Evolutionary conservation across 2,888 invertebrate genomes (phyloP), one percentile per base, ranked within the genome.

Genomic region (Andrena minutula): DNA sequence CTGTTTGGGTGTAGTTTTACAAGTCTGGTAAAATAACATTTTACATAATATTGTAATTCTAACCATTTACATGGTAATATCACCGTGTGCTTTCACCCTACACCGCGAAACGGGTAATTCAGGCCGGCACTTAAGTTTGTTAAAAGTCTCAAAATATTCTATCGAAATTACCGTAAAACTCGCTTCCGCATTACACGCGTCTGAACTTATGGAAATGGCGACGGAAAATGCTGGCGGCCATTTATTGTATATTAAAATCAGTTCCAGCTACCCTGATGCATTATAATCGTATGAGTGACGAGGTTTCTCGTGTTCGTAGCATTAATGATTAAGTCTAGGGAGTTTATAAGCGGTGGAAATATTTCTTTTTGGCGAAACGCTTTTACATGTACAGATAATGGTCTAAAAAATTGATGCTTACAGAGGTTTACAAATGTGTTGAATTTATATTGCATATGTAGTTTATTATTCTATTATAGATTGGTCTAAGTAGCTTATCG

Each of bases 1-100:
- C 30, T 28, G 73, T 35, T 64, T 32, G 20, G 47, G 12, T 26
- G 26, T 28, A 47, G 26, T 35, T 32, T 73, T 77, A 66, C 23
- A 49, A 64, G 47, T 12, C 23, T 5, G 30, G 32, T 28, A 51
- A 65, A 65, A 60, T 60, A 74, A 65, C 35, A 73, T 73, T 77
- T 77, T 77, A 77, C 65, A 74, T 77, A 74, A 77, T 73, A 77
- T 51, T 41, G 35, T 51, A 66, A 65, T 74, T 56, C 49, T 30
- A 51, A 51, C 26, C 74, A 66, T 74, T 77, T 77, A 20, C 66
- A 66, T 75, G 51, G 65, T 66, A 74, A 75, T 77, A 61, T 65
- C 26, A 20, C n/a, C 30, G 30, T n/a, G n/a, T 61, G 51, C 51
- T 75, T 75, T 41, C 26, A 23, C 26, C 49, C 65, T 30, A 53